phyloP scores from a whole-genome alignment of 2,888 invertebrate genomes.

The Nemoura dubitans region DNA sequence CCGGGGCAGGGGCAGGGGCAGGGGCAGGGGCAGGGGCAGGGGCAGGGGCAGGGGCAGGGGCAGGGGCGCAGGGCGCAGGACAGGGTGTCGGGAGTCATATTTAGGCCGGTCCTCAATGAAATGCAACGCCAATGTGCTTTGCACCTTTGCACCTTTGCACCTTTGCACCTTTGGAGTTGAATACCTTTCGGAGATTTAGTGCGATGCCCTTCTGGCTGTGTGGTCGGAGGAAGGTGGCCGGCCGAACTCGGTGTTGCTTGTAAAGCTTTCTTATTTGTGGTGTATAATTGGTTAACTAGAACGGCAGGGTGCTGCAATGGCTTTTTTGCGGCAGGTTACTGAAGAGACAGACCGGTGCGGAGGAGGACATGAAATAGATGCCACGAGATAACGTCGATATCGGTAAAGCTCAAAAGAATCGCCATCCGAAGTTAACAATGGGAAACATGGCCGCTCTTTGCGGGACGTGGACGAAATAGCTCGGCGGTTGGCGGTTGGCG shows the following conservation, averaged over 20 bases:
- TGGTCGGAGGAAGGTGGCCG: too few species aligned
- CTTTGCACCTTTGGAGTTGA: neutral
- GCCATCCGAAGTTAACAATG: neutral
- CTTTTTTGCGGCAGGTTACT: neutral
- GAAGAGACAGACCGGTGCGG: neutral
- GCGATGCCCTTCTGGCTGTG: neutral
- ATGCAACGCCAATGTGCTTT: slow-evolving; percentile 24
- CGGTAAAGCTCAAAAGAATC: slow-evolving; percentile 12
- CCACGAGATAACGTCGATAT: neutral
- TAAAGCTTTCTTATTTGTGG: slow-evolving; percentile 16
- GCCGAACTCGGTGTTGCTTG: neutral
- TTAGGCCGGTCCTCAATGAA: slow-evolving; percentile 20
- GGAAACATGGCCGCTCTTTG: neutral
- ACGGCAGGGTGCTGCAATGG: slow-evolving; percentile 20
- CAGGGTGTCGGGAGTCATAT: neutral
- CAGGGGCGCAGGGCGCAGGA: slow-evolving; percentile 28
- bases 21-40: slow-evolving; percentile 32
- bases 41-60: slow-evolving; percentile 42
- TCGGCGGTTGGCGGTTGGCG: too few species aligned
- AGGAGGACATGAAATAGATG: neutral
- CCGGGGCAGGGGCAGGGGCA: slow-evolving; percentile 41
- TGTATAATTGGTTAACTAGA: slow-evolving; percentile 30
- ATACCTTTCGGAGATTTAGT: neutral
- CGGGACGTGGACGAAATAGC: neutral
- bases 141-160: too few species aligned